phyloP scores from a whole-genome alignment of 2,888 invertebrate species.

The Papilio demoleus region DNA sequence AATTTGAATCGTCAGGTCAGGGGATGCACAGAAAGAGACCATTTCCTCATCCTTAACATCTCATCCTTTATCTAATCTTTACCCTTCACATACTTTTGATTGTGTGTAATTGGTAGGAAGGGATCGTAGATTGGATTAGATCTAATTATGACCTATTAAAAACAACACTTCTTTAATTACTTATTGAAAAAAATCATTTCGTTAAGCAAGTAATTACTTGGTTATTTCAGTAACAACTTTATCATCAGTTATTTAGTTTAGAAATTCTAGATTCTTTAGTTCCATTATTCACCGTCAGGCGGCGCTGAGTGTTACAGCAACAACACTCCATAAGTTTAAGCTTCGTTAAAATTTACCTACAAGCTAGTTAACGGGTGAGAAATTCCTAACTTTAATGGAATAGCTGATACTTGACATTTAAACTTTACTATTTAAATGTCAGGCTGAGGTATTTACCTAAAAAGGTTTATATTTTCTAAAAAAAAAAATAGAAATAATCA shows the following conservation, averaged over 20 bases:
- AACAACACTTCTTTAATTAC: no score
- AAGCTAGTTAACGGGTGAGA: conserved; percentile 15
- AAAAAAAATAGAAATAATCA: neutral
- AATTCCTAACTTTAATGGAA: neutral
- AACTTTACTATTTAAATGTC: neutral
- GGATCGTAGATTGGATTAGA: no score
- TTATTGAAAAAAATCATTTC: no score
- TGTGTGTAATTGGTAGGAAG: no score
- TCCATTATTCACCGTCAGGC: conserved; percentile 1
- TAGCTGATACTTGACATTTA: neutral
- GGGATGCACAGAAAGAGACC: no score
- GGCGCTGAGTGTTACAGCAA: neutral
- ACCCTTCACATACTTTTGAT: no score
- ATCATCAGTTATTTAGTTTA: neutral
- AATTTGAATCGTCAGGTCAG: no score
- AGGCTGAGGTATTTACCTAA: neutral
- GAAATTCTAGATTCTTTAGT: conserved; percentile 4
- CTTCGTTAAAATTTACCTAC: conserved; percentile 5
- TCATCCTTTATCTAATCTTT: no score
- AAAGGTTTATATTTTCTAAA: neutral
- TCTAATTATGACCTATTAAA: no score
- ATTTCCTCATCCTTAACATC: no score
- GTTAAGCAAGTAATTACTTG: no score
- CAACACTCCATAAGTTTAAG: conserved; percentile 10
- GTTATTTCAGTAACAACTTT: neutral